phyloP scores from a whole-genome alignment of 2,113 vertebrate species.

The Labrus mixtus region DNA sequence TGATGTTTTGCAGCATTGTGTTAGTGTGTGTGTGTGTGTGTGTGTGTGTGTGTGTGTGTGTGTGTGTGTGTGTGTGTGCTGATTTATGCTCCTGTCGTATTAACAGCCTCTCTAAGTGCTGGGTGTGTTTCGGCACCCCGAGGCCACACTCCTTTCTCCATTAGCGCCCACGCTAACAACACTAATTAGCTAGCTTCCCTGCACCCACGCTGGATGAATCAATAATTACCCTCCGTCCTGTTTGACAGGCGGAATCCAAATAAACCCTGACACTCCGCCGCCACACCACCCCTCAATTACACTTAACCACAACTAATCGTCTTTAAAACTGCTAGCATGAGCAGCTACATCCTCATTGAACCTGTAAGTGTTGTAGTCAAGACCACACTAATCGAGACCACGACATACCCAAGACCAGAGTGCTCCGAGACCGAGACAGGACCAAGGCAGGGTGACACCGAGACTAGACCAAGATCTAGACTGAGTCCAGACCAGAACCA shows the following conservation, averaged over 20 bases:
- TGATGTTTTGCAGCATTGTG: background rate
- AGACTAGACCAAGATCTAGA: too few species aligned
- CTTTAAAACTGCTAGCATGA: slow-evolving; percentile 13
- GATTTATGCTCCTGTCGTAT: slow-evolving; percentile 38
- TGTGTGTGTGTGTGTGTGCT: background rate
- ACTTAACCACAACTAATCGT: background rate
- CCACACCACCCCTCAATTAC: slow-evolving; percentile 20
- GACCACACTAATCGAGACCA: too few species aligned
- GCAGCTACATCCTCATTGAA: background rate
- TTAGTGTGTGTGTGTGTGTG: slow-evolving; percentile 20
- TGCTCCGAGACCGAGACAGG: too few species aligned
- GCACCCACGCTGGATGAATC: slow-evolving; percentile 53
- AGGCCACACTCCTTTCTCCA: slow-evolving; percentile 65
- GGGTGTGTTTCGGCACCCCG: slow-evolving; percentile 52
- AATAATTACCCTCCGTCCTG: slow-evolving; percentile 44
- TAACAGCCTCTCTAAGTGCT: slow-evolving; percentile 58
- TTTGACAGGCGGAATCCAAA: slow-evolving; percentile 36
- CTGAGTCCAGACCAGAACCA: too few species aligned
- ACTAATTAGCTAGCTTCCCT: slow-evolving; percentile 64
- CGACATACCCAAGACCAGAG: too few species aligned
- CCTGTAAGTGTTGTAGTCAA: background rate
- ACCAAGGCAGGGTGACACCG: too few species aligned
- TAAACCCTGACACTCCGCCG: slow-evolving; percentile 12
- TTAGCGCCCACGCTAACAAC: slow-evolving; percentile 70
- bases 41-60: slow-evolving; percentile 18